Conservation (phyloP, 1,140 invertebrate genomes). For the Drosophila prosaltans region DNA sequence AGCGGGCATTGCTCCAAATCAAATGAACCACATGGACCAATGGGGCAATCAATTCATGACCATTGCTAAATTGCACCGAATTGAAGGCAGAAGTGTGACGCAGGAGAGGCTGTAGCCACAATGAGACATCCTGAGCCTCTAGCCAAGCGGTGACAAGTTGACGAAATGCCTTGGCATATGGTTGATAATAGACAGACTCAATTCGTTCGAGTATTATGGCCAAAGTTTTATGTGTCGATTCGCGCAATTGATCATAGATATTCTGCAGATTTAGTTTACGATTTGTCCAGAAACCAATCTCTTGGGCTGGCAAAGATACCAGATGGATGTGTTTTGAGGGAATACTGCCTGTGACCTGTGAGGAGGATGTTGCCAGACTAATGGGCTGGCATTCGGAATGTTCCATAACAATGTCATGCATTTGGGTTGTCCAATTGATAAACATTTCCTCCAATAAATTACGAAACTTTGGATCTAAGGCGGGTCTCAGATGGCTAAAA, state of each 20-base stretch:
- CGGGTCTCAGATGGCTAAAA: slow-evolving; percentile 67
- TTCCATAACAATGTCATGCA: slow-evolving; percentile 86
- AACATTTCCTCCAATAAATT: slow-evolving; percentile 89
- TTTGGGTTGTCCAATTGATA: slow-evolving; percentile 90
- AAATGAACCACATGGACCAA: slow-evolving; percentile 90
- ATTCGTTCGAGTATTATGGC: slow-evolving; percentile 89
- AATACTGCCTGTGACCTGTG: not conserved
- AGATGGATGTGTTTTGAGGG: slow-evolving; percentile 45
- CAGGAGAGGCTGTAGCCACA: slow-evolving; percentile 87
- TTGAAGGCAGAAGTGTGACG: slow-evolving; percentile 86
- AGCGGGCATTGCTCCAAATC: slow-evolving; percentile 93
- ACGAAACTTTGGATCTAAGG: slow-evolving; percentile 86
- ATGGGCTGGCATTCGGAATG: slow-evolving; percentile 51
- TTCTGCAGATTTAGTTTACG: slow-evolving; percentile 90
- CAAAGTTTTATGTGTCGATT: slow-evolving; percentile 91
- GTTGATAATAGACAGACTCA: slow-evolving; percentile 88
- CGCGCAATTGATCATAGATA: slow-evolving; percentile 92
- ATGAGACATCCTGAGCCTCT: slow-evolving; percentile 88
- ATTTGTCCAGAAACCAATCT: slow-evolving; percentile 89
- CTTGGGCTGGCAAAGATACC: slow-evolving; percentile 87
- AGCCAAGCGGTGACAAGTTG: slow-evolving; percentile 86
- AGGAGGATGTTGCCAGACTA: slow-evolving; percentile 5
- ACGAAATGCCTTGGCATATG: slow-evolving; percentile 88
- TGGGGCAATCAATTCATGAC: slow-evolving; percentile 85
- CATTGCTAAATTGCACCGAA: slow-evolving; percentile 88